Evolutionary conservation across 2,113 vertebrate genomes (phyloP).

Genomic region (Trogon surrucura): DNA sequence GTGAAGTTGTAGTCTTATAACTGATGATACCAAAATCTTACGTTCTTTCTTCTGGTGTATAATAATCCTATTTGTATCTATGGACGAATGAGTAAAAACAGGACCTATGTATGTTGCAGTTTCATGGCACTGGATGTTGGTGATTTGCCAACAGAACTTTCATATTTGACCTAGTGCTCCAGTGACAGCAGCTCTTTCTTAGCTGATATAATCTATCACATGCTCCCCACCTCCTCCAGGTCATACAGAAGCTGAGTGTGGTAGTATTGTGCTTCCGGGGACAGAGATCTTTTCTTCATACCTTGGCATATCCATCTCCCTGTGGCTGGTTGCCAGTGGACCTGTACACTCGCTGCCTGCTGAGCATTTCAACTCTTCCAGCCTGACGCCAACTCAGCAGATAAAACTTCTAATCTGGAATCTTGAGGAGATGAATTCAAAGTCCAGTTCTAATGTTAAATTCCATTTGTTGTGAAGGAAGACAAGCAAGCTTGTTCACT

Average conservation of each 20-base stretch:
- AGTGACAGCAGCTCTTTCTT: not conserved
- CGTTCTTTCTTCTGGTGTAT: not conserved
- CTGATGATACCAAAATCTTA: not conserved
- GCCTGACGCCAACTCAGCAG: not conserved
- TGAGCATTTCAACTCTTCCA: not conserved
- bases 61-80: not conserved
- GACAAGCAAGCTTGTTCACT: not conserved
- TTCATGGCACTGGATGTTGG: not conserved
- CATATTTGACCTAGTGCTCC: not conserved
- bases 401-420: not conserved
- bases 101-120: not conserved
- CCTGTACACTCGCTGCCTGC: not conserved
- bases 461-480: not conserved
- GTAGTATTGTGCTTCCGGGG: accelerated
- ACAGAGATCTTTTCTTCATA: not conserved
- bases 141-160: not conserved
- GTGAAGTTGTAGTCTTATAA: not conserved
- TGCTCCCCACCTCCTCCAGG: not conserved
- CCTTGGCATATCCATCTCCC: not conserved
- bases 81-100: not conserved
- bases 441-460: not conserved
- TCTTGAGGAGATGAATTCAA: not conserved
- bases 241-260: accelerated
- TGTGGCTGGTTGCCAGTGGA: not conserved
- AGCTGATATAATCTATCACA: not conserved